Evolutionary conservation across 2,888 invertebrate species (phyloP), one percentile per base, ranked within the genome.

Genomic region (Priocnemis perturbator): DNA sequence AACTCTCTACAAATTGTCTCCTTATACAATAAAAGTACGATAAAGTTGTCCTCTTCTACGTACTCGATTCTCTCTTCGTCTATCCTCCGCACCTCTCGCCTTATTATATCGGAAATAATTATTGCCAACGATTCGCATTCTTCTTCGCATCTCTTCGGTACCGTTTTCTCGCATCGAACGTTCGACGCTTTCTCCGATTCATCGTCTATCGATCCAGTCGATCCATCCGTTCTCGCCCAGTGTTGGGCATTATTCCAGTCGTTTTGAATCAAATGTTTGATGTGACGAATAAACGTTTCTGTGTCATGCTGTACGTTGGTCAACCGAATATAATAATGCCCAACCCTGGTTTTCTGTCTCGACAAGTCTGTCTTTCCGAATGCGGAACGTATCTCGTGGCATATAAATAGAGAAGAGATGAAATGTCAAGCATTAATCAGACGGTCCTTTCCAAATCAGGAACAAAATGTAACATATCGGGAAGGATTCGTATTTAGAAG

Each of bases 1-100:
- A 82, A 82, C 71, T 77, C 71, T 70, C 78, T 82, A 79, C 81
- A 79, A 82, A 82, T 67, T 76, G 71, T 78, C 70, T 66, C 71
- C 71, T 73, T 71, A 74, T 21, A 66, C 63, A 70, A 73, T 81
- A 71, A 45, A 74, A 78, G 63, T 74, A 81, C 71, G 73, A 70
- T 76, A 67, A 80, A 71, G 67, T 77, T 70, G 50, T 66, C 52
- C 14, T 63, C 67, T 58, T 69, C 37, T 69, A 71, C 62, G 64
- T 56, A 37, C 58, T 64, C 64, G 50, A 63, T 21, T 64, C 62
- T 37, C 37, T 37, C 37, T 37, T 37, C 37, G 37, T 37, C 37
- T 71, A 69, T 68, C 64, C 68, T 60, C 60, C 60, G 64, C 58
- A 57, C 58, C 63, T 63, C 63, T 68, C 59, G 55, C 50, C 53